A percentile compares a stretch with the other conserved stretches of the same genome.
Conservation (phyloP, 2,113 vertebrate species). For the Oceanodroma tethys region DNA sequence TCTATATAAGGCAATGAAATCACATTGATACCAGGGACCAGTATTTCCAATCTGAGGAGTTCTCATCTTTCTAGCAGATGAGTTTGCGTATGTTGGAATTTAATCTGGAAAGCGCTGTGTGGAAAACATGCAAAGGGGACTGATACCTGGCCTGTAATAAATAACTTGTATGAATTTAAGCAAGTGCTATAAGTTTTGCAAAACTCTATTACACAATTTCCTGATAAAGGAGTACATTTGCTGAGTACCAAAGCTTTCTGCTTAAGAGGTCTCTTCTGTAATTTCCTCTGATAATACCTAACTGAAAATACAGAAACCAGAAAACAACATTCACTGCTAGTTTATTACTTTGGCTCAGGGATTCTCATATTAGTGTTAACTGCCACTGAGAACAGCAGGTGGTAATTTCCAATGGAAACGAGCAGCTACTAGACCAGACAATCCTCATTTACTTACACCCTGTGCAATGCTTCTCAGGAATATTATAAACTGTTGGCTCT, state of each 20-base stretch:
- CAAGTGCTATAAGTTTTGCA: slow-evolving; percentile 1
- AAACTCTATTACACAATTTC: background rate
- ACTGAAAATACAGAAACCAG: slow-evolving; percentile 37
- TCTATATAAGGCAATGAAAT: background rate
- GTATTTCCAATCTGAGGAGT: background rate
- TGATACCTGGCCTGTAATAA: background rate
- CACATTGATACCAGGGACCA: background rate
- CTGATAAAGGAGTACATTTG: slow-evolving; percentile 20
- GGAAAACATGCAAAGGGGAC: background rate
- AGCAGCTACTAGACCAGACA: background rate
- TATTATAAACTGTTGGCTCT: slow-evolving; percentile 8
- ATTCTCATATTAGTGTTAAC: slow-evolving; percentile 46
- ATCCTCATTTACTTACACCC: slow-evolving; percentile 10
- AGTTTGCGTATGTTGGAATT: background rate
- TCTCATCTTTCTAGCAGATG: background rate
- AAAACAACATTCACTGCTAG: slow-evolving; percentile 31
- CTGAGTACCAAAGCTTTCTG: slow-evolving; percentile 28
- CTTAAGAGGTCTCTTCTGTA: slow-evolving; percentile 38
- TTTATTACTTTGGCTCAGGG: slow-evolving; percentile 61
- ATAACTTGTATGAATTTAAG: background rate
- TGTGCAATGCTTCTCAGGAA: background rate
- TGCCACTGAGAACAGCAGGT: slow-evolving; percentile 36
- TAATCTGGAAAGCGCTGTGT: background rate
- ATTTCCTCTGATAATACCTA: slow-evolving; percentile 22
- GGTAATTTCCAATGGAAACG: slow-evolving; percentile 29